A percentile compares a stretch with the other conserved stretches of the same genome.
These are phyloP conservation scores for Pteronotus mesoamericanus DNA, from an alignment of 2,797 vertebrate genomes.

Conservation along the genomic window DNA sequence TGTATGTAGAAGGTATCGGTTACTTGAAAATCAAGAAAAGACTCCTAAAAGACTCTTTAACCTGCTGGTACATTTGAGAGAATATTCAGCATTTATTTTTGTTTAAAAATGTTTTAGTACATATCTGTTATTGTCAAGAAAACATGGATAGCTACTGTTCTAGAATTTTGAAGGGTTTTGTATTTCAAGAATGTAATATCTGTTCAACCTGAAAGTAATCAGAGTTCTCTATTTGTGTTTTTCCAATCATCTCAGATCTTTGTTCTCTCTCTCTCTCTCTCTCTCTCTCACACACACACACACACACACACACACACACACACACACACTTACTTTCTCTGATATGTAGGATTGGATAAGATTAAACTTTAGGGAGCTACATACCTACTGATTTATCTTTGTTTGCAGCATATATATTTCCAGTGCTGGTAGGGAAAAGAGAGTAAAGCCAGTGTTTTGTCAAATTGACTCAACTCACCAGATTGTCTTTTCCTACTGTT, in stretches of 20 bases:
- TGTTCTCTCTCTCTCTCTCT: neutral
- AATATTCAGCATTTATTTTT: neutral
- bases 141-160: neutral
- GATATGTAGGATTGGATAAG: neutral
- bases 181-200: neutral
- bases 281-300: no score
- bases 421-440: neutral
- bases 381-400: neutral
- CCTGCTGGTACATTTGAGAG: conserved; percentile 21
- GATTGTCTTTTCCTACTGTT: neutral
- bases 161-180: neutral
- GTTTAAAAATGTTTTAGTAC: neutral
- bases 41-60: conserved; percentile 9
- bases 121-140: conserved; percentile 13
- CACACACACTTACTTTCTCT: neutral
- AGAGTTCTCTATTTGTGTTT: neutral
- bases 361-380: neutral
- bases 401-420: neutral
- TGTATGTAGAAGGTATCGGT: neutral
- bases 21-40: neutral
- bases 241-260: neutral
- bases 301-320: no score
- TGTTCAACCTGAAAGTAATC: neutral
- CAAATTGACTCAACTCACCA: neutral
- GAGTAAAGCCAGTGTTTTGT: neutral